Base-by-base conservation (phyloP, 2,113 vertebrate genomes). In the Myodes glareolus region DNA sequence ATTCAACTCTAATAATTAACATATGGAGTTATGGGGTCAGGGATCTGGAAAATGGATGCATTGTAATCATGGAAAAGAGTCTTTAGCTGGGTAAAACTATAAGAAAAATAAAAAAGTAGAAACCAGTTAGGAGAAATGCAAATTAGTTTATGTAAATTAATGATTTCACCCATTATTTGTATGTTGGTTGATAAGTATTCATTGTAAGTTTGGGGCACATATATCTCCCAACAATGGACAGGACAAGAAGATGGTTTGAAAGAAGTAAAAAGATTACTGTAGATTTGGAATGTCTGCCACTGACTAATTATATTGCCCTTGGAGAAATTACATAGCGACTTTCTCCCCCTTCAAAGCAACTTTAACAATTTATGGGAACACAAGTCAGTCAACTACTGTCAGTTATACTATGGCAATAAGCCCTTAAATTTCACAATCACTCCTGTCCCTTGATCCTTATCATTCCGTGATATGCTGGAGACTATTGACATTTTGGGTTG, bases 71-170 rank as follows among this genome's bases (percentile, higher is more conserved):
- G 7, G 8, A 55, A 75, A 86, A 55, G 52, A 50, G 19, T 87
- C 27, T 47, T 94, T 70, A n/a, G 7, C 85, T 94, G 85, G 42
- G 73, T 25, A 88, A 45, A 91, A 91, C 42, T 61, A 92, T 4
- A 80, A 80, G 13, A 77, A 95, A 93, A 97, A 89, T 4, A 91
- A 27, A 94, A 97, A 94, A 80, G n/a, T 89, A 19, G 33, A 65
- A 91, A 65, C 52, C 16, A 76, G 42, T 91, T 92, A 90, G 25
- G 58, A 61, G 67, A 97, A 84, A 86, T 67, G 27, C 36, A 90
- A 52, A 63, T 11, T 82, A 92, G 70, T 92, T 91, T 89, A 76
- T 78, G 85, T n/a, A 77, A 86, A 95, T 88, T 27, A 76, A 68
- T 92, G 42, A 39, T 70, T 94, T 52, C 27, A 68, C 33, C 36